Evolutionary conservation across 1,140 invertebrate genomes (phyloP), one percentile per base, ranked within the genome.

Genomic region (Melitaea cinxia): DNA sequence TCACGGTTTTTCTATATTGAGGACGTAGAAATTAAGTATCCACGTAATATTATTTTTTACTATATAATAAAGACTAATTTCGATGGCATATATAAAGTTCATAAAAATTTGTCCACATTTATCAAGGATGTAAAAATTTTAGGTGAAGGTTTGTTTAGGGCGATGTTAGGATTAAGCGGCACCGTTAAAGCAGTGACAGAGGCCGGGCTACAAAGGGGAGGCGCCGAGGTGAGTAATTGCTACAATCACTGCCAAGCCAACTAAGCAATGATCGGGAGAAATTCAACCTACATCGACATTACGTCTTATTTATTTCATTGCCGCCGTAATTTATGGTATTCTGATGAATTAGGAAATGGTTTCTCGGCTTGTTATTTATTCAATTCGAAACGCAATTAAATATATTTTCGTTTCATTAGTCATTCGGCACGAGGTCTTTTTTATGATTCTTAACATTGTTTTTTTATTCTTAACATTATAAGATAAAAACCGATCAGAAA

Each of bases 221-320:
- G 81, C 79, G 79, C 72, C 67, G 78, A 81, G 73, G 76, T 87
- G 84, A 89, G 77, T 87, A 85, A 89, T 89, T 83, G 77, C 74
- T 49, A 76, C 80, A 87, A 89, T 89, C 84, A 83, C 73, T 77
- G 77, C 71, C 76, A 80, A 80, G 74, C 78, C 82, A 84, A 80
- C 80, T 84, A 77, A 82, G 76, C 78, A 73, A 80, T 83, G 77
- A 83, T 81, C 82, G 75, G 72, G 72, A 75, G 65, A 66, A 57
- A 73, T 70, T 59, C 63, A 73, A 67, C 70, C 56, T 58, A 42
- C 56, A 58, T 58, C 56, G 56, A 33, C 47, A 62, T 62, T 49
- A 54, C 26, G 52, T 39, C 53, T 62, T 57, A 56, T 68, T 64
- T 69, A 52, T 64, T 33, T 64, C 58, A 56, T 50, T 60, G 57